phyloP scores from a whole-genome alignment of 1,140 invertebrate species.

The Chionoecetes opilio region DNA sequence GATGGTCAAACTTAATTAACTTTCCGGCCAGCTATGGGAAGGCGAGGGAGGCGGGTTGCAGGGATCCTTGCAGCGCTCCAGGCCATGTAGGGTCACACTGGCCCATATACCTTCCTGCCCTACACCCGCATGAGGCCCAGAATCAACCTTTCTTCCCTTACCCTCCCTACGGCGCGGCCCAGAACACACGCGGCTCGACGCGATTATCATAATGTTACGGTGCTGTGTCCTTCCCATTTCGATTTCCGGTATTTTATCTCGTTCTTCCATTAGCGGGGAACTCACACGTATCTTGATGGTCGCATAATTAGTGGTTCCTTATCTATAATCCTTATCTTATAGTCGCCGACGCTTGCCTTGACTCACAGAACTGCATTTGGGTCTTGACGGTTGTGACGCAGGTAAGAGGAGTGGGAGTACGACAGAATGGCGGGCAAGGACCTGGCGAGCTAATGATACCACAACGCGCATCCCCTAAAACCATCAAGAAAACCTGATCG shows the following conservation, averaged over 20 bases:
- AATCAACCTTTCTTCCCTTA: not conserved
- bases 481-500: no score
- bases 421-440: no score
- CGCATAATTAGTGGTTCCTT: not conserved
- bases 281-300: not conserved
- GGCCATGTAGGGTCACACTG: not conserved
- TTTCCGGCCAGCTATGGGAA: constrained; percentile 1
- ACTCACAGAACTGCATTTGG: not conserved
- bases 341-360: not conserved
- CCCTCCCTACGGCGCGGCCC: not conserved
- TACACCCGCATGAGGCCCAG: not conserved
- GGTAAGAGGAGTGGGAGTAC: not conserved
- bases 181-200: not conserved
- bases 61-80: constrained; percentile 3
- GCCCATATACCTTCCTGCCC: constrained; percentile 24
- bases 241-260: not conserved
- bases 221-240: not conserved
- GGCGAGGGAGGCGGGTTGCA: not conserved
- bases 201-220: constrained; percentile 9
- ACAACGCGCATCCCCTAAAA: no score
- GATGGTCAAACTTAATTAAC: constrained; percentile 11
- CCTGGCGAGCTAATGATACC: no score
- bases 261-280: not conserved
- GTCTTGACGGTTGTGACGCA: not conserved
- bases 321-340: not conserved